These are phyloP conservation scores for Marmota monax DNA, from an alignment of 2,113 vertebrate genomes.

Conservation along the genomic window DNA sequence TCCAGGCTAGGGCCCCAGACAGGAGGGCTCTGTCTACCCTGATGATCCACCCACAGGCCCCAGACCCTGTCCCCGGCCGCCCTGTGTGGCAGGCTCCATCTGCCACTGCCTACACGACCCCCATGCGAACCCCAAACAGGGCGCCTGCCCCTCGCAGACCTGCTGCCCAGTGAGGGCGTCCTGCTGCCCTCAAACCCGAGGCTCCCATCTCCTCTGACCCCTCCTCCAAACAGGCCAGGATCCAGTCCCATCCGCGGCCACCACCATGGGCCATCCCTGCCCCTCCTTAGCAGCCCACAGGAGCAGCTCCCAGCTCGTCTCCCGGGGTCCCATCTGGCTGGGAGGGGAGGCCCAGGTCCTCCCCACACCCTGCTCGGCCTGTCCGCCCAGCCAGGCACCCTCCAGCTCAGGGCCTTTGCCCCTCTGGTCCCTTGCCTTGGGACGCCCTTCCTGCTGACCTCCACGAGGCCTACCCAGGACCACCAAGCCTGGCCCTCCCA, in stretches of 20 bases:
- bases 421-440: not conserved
- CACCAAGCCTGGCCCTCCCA: not conserved
- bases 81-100: not conserved
- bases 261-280: not conserved
- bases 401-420: not conserved
- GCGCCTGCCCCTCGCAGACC: not conserved
- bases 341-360: not conserved
- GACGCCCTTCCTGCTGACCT: not conserved
- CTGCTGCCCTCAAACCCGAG: not conserved
- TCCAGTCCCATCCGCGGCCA: no score
- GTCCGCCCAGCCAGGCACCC: not conserved
- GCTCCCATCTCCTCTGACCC: not conserved
- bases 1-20: not conserved
- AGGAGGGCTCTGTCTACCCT: not conserved
- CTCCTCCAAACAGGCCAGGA: not conserved
- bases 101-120: no score
- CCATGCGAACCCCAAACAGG: not conserved
- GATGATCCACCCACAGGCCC: not conserved
- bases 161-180: not conserved
- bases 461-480: not conserved
- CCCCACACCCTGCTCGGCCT: not conserved
- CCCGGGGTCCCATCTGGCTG: not conserved
- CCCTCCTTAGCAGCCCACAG: not conserved
- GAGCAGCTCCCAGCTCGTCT: not conserved
- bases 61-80: not conserved